Evolutionary conservation across 2,113 vertebrate genomes (phyloP).

Genomic region (Albula glossodonta): DNA sequence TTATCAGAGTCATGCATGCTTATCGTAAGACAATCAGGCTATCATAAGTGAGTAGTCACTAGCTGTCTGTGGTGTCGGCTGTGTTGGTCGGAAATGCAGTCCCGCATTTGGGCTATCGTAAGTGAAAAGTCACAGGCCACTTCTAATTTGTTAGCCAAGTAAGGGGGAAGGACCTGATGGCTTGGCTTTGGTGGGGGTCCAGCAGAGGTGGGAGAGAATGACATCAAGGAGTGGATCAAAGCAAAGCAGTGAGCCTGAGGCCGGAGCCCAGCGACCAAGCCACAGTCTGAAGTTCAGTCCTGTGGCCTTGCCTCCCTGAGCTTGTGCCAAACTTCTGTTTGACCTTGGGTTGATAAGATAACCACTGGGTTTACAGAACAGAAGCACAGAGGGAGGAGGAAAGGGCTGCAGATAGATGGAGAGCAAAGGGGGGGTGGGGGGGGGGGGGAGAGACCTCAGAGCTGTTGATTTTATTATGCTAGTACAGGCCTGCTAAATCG

Average conservation of each 20-base stretch:
- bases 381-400: background rate
- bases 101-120: too few species aligned
- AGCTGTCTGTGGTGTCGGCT: background rate
- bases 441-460: background rate
- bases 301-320: background rate
- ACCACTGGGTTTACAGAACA: background rate
- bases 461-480: background rate
- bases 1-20: too few species aligned
- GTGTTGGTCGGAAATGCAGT: too few species aligned
- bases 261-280: background rate
- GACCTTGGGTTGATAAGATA: slow-evolving; percentile 23
- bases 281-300: background rate
- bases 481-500: background rate
- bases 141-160: too few species aligned
- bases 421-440: too few species aligned
- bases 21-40: too few species aligned
- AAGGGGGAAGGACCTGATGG: too few species aligned
- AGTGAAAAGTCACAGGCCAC: too few species aligned
- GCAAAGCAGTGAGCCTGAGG: background rate
- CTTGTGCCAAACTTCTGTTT: background rate
- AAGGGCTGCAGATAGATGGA: too few species aligned
- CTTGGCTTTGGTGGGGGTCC: background rate
- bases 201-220: background rate
- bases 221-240: too few species aligned
- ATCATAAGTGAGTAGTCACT: too few species aligned